phyloP scores from a whole-genome alignment of 2,797 vertebrate genomes.

The Passerculus sandwichensis region DNA sequence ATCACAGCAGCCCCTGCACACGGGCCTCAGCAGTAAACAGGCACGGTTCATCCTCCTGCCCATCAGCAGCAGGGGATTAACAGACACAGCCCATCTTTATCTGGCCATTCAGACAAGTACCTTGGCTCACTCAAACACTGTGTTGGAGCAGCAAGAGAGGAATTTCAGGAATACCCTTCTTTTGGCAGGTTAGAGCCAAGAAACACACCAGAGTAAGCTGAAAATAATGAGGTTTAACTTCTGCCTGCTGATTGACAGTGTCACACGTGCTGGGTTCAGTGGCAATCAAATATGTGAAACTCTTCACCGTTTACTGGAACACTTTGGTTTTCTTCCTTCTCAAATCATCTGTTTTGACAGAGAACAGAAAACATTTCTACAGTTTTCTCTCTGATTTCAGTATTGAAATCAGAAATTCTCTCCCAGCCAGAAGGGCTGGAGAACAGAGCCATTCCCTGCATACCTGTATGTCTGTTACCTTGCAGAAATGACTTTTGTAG shows the following conservation, averaged over 20 bases:
- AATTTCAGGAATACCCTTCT: neutral
- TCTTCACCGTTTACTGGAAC: neutral
- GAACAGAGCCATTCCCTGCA: neutral
- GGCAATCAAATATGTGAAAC: neutral
- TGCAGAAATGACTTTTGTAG: neutral
- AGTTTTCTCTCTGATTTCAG: neutral
- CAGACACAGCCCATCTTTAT: neutral
- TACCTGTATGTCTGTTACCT: neutral
- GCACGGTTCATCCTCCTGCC: neutral
- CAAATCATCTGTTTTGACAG: neutral
- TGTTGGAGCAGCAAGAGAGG: neutral
- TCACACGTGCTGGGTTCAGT: neutral
- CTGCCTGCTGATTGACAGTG: neutral
- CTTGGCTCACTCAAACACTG: neutral
- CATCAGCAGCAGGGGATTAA: neutral
- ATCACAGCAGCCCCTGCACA: neutral
- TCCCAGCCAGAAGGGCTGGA: neutral
- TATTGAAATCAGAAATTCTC: neutral
- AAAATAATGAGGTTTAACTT: neutral
- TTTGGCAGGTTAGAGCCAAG: neutral
- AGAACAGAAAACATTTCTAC: neutral
- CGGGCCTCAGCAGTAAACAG: neutral
- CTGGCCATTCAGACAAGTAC: neutral
- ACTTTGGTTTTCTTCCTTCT: neutral
- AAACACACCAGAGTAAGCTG: neutral